Conservation (phyloP, 2,797 vertebrate genomes). For the Gambelia wislizenii region DNA sequence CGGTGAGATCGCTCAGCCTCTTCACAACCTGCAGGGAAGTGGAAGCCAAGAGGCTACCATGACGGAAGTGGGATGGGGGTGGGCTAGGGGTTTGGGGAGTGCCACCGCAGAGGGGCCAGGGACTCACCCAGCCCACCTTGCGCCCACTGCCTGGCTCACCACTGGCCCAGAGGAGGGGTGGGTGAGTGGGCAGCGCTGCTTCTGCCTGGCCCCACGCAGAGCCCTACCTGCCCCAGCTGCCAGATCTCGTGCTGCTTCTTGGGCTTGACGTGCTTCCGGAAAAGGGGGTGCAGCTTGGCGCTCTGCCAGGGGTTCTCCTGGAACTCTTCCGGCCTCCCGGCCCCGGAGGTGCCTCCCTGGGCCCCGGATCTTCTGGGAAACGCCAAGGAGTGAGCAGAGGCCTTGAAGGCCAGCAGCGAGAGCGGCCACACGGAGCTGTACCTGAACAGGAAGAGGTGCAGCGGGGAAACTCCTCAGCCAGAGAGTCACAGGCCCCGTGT, state of each 20-base stretch:
- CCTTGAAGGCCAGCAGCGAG: constrained; percentile 88
- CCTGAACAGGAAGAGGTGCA: constrained; percentile 63
- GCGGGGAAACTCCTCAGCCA: too few species aligned
- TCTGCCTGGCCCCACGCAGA: background rate
- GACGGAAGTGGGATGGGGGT: background rate
- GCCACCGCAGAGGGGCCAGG: background rate
- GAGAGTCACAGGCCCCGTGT: too few species aligned
- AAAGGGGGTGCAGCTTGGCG: constrained; percentile 84
- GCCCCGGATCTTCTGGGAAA: constrained; percentile 78
- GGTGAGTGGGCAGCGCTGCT: too few species aligned
- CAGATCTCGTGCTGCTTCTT: constrained; percentile 96
- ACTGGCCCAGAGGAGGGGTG: too few species aligned
- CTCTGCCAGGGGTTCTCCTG: constrained; percentile 87
- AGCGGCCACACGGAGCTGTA: constrained; percentile 90
- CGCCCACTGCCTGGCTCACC: too few species aligned
- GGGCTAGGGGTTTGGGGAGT: background rate
- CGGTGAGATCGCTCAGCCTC: constrained; percentile 82
- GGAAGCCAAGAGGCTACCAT: background rate
- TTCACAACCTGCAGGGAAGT: constrained; percentile 83
- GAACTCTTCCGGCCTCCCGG: constrained; percentile 81
- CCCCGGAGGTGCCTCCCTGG: background rate
- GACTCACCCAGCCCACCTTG: background rate
- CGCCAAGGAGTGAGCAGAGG: constrained; percentile 82
- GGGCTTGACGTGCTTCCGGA: constrained; percentile 92
- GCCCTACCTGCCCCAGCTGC: constrained; percentile 81